A percentile compares a stretch with the other conserved stretches of the same genome.
These are phyloP conservation scores for Isoperla grammatica DNA, from an alignment of 2,888 invertebrate species.

Conservation along the genomic window DNA sequence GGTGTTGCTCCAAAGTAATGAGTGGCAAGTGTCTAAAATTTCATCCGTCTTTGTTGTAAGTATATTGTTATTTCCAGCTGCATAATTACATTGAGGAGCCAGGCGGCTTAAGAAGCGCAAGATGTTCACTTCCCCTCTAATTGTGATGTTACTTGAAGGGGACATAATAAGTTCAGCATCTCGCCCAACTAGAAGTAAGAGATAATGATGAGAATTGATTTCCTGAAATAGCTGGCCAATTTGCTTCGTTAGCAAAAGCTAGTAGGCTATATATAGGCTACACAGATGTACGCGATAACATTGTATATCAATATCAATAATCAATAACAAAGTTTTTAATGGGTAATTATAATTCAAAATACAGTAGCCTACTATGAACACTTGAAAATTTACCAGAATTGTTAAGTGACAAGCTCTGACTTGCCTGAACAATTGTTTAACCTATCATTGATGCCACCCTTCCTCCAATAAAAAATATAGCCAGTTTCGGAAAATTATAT, in stretches of 20 bases:
- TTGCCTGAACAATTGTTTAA: no score
- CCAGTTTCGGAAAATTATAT: no score
- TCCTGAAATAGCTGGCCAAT: background rate
- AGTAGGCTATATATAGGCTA: no score
- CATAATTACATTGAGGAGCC: slow-evolving; percentile 50
- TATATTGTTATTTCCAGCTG: slow-evolving; percentile 45
- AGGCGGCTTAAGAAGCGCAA: slow-evolving; percentile 60
- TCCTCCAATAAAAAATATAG: no score
- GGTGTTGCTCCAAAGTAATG: slow-evolving; percentile 31
- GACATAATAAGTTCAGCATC: slow-evolving; percentile 54
- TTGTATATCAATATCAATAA: slow-evolving; percentile 6
- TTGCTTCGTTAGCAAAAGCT: no score
- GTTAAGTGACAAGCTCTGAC: no score
- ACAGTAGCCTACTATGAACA: no score
- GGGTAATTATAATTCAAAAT: no score
- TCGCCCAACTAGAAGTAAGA: slow-evolving; percentile 49
- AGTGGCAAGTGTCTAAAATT: slow-evolving; percentile 50
- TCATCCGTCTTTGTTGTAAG: slow-evolving; percentile 50
- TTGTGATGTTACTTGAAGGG: slow-evolving; percentile 51
- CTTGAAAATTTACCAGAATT: no score
- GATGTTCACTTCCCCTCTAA: slow-evolving; percentile 68
- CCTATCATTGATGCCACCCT: no score
- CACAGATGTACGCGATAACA: slow-evolving; percentile 18
- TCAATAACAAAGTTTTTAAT: no score
- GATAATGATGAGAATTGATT: no score